Evolutionary conservation across 2,888 invertebrate species (phyloP).

Genomic region (Bembecia ichneumoniformis): DNA sequence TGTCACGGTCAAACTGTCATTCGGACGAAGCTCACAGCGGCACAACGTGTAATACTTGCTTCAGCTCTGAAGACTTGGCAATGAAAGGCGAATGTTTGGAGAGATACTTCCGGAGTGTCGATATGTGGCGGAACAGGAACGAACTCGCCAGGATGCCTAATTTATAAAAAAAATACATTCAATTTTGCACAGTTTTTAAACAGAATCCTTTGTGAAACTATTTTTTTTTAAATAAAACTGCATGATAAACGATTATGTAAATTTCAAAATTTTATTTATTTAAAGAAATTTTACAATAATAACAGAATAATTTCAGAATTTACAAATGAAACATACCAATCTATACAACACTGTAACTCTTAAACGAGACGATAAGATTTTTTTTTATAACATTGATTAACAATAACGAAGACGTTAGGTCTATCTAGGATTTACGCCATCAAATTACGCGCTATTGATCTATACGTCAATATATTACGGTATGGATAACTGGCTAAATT

Average conservation of each 20-base stretch:
- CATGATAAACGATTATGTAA: conserved; percentile 66
- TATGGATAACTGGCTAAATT: neutral
- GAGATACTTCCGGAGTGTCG: conserved; percentile 52
- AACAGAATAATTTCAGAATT: conserved; percentile 68
- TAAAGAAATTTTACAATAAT: conserved; percentile 68
- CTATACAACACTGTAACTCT: conserved; percentile 72
- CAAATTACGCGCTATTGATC: conserved; percentile 44
- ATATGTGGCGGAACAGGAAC: conserved; percentile 37
- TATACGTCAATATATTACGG: conserved; percentile 24
- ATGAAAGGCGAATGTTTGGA: conserved; percentile 52
- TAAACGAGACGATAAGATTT: conserved; percentile 68
- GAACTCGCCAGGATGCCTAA: conserved; percentile 21
- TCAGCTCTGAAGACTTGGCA: conserved; percentile 28
- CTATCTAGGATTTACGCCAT: conserved; percentile 51
- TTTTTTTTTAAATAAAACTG: conserved; percentile 38
- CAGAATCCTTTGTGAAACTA: neutral
- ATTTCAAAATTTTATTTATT: conserved; percentile 69
- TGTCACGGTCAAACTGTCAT: conserved; percentile 47
- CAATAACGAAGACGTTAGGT: conserved; percentile 63
- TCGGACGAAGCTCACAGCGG: conserved; percentile 51
- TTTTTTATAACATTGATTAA: conserved; percentile 62
- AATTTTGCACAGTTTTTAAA: neutral
- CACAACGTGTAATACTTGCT: conserved; percentile 29
- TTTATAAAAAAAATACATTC: conserved; percentile 22
- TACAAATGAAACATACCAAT: conserved; percentile 66